Evolutionary conservation across 2,797 vertebrate genomes (phyloP).

Genomic region (Cynopterus sphinx): DNA sequence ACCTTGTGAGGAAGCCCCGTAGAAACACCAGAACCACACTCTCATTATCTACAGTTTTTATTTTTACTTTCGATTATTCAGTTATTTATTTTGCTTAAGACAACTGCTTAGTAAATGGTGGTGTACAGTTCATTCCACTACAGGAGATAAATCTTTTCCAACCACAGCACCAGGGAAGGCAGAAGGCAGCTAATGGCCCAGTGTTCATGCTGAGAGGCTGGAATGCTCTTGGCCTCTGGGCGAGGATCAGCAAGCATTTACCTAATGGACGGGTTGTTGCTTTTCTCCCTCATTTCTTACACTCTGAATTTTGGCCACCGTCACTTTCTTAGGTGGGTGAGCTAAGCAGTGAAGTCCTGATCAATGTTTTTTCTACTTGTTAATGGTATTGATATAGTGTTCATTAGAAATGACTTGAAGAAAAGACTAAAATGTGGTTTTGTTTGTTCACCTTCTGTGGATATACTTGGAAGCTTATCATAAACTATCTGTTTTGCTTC

Average conservation of each 20-base stretch:
- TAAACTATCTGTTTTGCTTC: neutral
- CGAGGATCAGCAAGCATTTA: neutral
- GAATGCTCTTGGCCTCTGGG: neutral
- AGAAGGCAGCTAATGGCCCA: too few species aligned
- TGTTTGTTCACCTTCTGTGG: neutral
- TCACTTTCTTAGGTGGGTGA: neutral
- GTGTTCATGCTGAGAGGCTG: neutral
- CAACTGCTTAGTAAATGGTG: neutral
- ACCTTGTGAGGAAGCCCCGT: fast-evolving
- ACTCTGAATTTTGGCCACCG: neutral
- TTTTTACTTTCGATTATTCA: neutral
- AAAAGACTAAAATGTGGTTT: neutral
- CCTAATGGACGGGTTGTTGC: neutral
- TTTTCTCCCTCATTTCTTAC: neutral
- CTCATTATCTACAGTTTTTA: neutral
- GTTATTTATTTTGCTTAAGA: neutral
- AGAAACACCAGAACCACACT: neutral
- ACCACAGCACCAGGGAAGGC: neutral
- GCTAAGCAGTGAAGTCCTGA: neutral
- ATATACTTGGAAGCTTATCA: neutral
- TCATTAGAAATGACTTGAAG: neutral
- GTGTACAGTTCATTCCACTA: neutral
- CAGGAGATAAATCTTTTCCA: neutral
- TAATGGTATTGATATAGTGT: neutral
- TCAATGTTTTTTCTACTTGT: neutral